Evolutionary conservation across 2,888 invertebrate species (phyloP), one percentile per base, ranked within the genome.

Genomic region (Dromius quadrimaculatus): DNA sequence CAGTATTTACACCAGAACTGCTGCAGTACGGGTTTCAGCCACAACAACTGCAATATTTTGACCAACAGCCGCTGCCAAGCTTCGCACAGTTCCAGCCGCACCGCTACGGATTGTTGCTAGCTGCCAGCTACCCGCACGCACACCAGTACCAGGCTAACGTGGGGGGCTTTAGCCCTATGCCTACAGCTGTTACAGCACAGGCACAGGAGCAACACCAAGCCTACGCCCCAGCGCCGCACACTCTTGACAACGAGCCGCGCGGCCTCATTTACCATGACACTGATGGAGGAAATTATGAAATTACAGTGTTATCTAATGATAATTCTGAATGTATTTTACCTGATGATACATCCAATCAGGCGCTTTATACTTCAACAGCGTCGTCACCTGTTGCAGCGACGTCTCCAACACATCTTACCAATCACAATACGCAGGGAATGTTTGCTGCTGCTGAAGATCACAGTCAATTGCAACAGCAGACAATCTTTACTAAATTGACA

Each of bases 161-260:
- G 91, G 91, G 91, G 91, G 91, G 91, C 88, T 87, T 87, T 86
- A 87, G 79, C 75, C 75, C 81, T 81, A 80, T 75, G 79, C 81
- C 82, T 81, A 78, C 81, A 78, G 79, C 82, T 71, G 80, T 19
- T 77, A 72, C 73, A 74, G 73, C 76, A 76, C 73, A 62, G 28
- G 43, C 38, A 72, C 50, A 73, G 66, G 59, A 43, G n/a, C 57
- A 70, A 50, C 72, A 66, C 34, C 70, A 71, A 28, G 45, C 64
- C 23, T 45, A 45, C 68, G 23, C 38, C 23, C 28, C 41, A 13
- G 23, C 32, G 13, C 34, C 13, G 28, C 22, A 20, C 19, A 23
- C 36, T 22, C 73, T 20, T 73, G 66, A 59, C 41, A 38, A 28
- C 65, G 61, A 71, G 59, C 41, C 41, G n/a, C 65, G 47, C 28